phyloP scores from a whole-genome alignment of 2,797 vertebrate genomes.

The Pterois miles region DNA sequence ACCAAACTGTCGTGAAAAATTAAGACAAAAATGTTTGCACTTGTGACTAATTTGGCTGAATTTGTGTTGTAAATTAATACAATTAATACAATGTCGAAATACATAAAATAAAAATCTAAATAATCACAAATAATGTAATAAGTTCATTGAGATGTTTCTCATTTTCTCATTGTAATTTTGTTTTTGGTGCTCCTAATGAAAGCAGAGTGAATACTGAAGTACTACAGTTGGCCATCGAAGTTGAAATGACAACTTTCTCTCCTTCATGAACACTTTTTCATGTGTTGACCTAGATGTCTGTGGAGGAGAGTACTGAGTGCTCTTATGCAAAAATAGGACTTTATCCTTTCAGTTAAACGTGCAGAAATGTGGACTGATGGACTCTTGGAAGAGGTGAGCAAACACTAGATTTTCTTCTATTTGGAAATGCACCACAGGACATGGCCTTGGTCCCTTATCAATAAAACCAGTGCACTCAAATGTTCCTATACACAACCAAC shows the following conservation, averaged over 20 bases:
- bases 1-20: neutral
- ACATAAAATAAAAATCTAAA: neutral
- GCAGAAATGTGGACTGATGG: constrained; percentile 64
- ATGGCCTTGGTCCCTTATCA: constrained; percentile 71
- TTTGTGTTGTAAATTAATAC: neutral
- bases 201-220: neutral
- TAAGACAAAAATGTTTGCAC: neutral
- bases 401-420: constrained; percentile 58
- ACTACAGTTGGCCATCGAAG: neutral
- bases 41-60: neutral
- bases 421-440: constrained; percentile 58
- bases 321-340: constrained; percentile 53
- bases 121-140: neutral
- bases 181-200: neutral
- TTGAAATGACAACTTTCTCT: neutral
- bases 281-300: neutral
- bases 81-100: no score
- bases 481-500: neutral
- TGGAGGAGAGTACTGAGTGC: neutral
- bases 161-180: neutral
- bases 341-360: constrained; percentile 60
- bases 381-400: constrained; percentile 60
- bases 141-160: neutral
- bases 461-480: constrained; percentile 36
- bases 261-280: neutral